These are phyloP conservation scores for Drosophila melanosoma DNA, from an alignment of 2,888 invertebrate species.

Conservation along the genomic window DNA sequence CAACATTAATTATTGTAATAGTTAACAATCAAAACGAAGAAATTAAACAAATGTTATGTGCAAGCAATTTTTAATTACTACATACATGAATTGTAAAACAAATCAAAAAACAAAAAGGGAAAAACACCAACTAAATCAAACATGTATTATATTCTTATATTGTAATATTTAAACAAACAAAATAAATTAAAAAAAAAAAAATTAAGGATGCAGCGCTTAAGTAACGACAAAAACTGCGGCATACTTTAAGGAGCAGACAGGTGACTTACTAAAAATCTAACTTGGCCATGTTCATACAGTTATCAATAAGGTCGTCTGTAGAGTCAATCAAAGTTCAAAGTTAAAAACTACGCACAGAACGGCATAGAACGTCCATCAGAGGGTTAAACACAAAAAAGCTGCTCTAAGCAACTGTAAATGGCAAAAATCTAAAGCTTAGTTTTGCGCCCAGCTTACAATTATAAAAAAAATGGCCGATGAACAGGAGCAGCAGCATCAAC, in stretches of 20 bases:
- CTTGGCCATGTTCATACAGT: neutral
- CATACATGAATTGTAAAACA: slow-evolving; percentile 35
- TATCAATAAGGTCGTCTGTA: neutral
- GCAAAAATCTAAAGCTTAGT: slow-evolving; percentile 1
- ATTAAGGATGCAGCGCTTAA: neutral
- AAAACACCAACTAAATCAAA: slow-evolving; percentile 64
- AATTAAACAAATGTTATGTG: slow-evolving; percentile 42
- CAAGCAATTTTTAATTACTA: slow-evolving; percentile 41
- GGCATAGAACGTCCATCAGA: neutral
- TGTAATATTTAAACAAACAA: slow-evolving; percentile 51
- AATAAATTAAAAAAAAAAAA: slow-evolving; percentile 35
- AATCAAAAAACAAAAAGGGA: slow-evolving; percentile 14
- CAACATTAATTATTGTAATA: slow-evolving; percentile 23
- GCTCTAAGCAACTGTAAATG: slow-evolving; percentile 18
- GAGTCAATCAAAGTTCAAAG: neutral
- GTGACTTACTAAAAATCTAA: neutral
- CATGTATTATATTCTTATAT: slow-evolving; percentile 72
- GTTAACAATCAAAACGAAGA: slow-evolving; percentile 3
- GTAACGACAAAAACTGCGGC: neutral
- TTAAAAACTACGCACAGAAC: neutral
- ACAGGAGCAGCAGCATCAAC: slow-evolving; percentile 7
- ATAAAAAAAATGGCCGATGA: slow-evolving; percentile 25
- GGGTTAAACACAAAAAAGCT: slow-evolving; percentile 9
- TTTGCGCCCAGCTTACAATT: slow-evolving; percentile 1
- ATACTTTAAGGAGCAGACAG: neutral